Evolutionary conservation across 1,140 invertebrate species (phyloP).

Genomic region (Cyclargus thomasi): DNA sequence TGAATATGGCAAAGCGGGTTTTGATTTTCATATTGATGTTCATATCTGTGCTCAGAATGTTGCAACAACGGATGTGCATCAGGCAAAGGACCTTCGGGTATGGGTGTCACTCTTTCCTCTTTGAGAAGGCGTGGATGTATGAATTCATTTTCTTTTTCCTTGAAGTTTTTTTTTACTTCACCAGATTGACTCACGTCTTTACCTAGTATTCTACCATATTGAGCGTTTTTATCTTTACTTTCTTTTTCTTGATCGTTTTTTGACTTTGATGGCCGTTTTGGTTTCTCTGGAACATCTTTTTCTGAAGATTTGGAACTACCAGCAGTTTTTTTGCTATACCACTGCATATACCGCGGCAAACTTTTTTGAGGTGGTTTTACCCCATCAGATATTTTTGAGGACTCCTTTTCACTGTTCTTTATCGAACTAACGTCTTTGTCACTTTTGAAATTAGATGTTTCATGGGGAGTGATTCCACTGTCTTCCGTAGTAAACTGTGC

Average conservation of each 20-base stretch:
- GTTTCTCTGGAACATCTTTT: slow-evolving; percentile 64
- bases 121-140: slow-evolving; percentile 65
- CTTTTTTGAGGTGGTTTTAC: slow-evolving; percentile 63
- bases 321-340: slow-evolving; percentile 76
- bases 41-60: slow-evolving; percentile 85
- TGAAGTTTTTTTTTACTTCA: slow-evolving; percentile 72
- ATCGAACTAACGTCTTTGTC: slow-evolving; percentile 33
- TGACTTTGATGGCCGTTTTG: slow-evolving; percentile 69
- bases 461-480: slow-evolving; percentile 1
- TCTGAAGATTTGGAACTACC: slow-evolving; percentile 45
- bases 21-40: slow-evolving; percentile 77
- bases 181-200: slow-evolving; percentile 50
- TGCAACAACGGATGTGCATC: slow-evolving; percentile 81
- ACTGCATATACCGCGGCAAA: slow-evolving; percentile 80
- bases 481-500: slow-evolving; percentile 29
- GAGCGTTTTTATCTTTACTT: slow-evolving; percentile 45
- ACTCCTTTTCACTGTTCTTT: slow-evolving; percentile 32
- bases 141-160: slow-evolving; percentile 69
- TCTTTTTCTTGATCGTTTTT: slow-evolving; percentile 61
- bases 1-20: slow-evolving; percentile 79
- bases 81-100: slow-evolving; percentile 68
- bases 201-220: slow-evolving; percentile 61
- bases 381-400: slow-evolving; percentile 37
- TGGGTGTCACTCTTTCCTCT: slow-evolving; percentile 66
- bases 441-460: slow-evolving; percentile 19